Evolutionary conservation across 1,140 invertebrate species (phyloP).

Genomic region (Drosophila prosaltans): DNA sequence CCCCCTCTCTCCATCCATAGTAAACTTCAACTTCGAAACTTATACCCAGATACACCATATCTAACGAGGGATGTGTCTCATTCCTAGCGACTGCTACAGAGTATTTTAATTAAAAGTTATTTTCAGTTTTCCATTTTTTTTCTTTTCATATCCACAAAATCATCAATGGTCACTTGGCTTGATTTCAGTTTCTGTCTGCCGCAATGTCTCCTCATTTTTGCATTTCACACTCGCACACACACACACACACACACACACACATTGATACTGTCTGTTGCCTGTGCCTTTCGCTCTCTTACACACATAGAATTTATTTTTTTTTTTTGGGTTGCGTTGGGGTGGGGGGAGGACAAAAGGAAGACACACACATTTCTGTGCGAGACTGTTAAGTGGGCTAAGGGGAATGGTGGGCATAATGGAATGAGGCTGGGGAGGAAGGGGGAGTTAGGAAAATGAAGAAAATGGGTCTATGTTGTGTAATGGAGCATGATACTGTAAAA

Average conservation of each 20-base stretch:
- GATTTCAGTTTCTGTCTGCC: constrained; percentile 14
- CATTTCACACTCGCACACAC: constrained; percentile 3
- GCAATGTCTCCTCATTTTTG: constrained; percentile 14
- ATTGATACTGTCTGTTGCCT: no score
- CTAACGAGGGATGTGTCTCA: constrained; percentile 5
- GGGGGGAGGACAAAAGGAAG: neutral
- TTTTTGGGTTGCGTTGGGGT: no score
- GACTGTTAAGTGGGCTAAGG: constrained; percentile 4
- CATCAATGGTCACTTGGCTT: constrained; percentile 29
- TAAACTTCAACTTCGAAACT: neutral
- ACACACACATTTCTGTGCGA: neutral
- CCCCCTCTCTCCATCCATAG: no score
- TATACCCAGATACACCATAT: neutral
- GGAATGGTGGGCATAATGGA: neutral
- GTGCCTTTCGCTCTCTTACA: neutral
- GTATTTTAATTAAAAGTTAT: constrained; percentile 31
- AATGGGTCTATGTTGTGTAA: constrained; percentile 18
- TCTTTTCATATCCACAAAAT: constrained; percentile 18
- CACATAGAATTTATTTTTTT: neutral
- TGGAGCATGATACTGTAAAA: constrained; percentile 26
- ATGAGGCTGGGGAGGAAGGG: neutral
- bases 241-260: constrained; percentile 11
- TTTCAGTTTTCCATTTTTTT: constrained; percentile 21
- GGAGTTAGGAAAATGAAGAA: neutral
- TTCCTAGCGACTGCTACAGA: constrained; percentile 1